These are phyloP conservation scores for Lasioglossum zephyrum DNA, from an alignment of 2,888 invertebrate species.

Conservation along the genomic window DNA sequence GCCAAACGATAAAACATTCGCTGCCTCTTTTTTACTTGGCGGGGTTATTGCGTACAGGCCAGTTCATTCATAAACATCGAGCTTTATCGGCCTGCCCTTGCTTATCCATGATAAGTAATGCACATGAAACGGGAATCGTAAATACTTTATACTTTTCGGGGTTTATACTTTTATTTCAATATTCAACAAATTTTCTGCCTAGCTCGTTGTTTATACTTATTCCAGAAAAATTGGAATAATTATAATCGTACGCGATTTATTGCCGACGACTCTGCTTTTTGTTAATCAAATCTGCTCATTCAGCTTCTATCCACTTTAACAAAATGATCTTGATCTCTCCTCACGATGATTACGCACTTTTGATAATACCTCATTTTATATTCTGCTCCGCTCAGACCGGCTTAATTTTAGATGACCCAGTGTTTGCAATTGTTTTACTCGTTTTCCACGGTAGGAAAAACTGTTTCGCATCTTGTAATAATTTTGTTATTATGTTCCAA, in stretches of 20 bases:
- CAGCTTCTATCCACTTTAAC: not conserved
- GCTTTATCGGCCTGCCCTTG: constrained; percentile 15
- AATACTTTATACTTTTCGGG: not conserved
- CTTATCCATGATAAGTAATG: not conserved
- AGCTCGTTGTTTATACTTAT: not conserved
- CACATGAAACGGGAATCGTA: not conserved
- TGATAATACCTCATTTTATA: not conserved
- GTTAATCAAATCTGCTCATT: not conserved
- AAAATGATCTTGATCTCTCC: not conserved
- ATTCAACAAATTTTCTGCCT: not conserved
- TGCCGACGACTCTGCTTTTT: not conserved
- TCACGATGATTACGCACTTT: no score
- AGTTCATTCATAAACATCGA: constrained; percentile 34
- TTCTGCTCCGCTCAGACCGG: not conserved
- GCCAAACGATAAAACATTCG: constrained; percentile 19
- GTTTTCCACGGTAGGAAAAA: not conserved
- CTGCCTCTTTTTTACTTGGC: not conserved
- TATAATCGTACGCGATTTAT: not conserved
- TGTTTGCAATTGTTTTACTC: not conserved
- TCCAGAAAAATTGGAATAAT: not conserved
- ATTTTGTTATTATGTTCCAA: not conserved
- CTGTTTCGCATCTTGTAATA: not conserved
- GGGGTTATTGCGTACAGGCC: constrained; percentile 18
- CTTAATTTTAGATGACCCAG: not conserved
- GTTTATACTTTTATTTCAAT: no score